phyloP scores from a whole-genome alignment of 64 coral and sea anemone genomes.

The Montipora cactus region DNA sequence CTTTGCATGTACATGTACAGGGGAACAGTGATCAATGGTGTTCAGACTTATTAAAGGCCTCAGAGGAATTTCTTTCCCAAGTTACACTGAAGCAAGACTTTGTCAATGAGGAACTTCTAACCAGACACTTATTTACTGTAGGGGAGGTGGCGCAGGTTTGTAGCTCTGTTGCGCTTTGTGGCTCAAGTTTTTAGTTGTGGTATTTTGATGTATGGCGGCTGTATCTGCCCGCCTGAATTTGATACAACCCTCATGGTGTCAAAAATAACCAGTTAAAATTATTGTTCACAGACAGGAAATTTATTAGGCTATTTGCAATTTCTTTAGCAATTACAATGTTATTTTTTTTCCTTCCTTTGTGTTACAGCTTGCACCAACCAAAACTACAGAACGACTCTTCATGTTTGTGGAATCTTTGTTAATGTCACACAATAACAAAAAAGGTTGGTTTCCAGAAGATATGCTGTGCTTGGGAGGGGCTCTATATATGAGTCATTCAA shows the following conservation, averaged over 20 bases:
- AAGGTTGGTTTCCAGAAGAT: slow-evolving; percentile 7
- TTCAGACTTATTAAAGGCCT: slow-evolving; percentile 89
- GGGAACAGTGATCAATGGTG: slow-evolving; percentile 87
- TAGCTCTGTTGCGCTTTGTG: not conserved
- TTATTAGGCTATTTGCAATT: not conserved
- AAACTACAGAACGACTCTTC: slow-evolving; percentile 92
- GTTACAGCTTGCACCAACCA: slow-evolving; percentile 82
- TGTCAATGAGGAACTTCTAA: slow-evolving; percentile 77
- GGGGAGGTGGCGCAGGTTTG: slow-evolving; percentile 96
- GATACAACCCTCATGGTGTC: no score
- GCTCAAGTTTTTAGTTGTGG: no score
- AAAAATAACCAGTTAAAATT: no score
- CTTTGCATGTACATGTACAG: slow-evolving; percentile 6
- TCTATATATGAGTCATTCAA: no score
- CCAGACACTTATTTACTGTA: slow-evolving; percentile 93
- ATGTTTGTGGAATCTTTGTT: slow-evolving; percentile 96
- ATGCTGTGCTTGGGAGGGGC: not conserved
- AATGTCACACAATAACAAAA: slow-evolving; percentile 70
- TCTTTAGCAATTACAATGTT: not conserved
- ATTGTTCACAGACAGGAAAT: no score
- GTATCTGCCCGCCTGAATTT: no score
- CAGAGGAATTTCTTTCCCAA: slow-evolving; percentile 83
- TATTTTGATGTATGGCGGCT: no score
- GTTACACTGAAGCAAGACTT: slow-evolving; percentile 72
- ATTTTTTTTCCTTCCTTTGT: slow-evolving; percentile 4